Evolutionary conservation across 1,140 invertebrate species (phyloP).

Genomic region (Rhagoletis zephyria): DNA sequence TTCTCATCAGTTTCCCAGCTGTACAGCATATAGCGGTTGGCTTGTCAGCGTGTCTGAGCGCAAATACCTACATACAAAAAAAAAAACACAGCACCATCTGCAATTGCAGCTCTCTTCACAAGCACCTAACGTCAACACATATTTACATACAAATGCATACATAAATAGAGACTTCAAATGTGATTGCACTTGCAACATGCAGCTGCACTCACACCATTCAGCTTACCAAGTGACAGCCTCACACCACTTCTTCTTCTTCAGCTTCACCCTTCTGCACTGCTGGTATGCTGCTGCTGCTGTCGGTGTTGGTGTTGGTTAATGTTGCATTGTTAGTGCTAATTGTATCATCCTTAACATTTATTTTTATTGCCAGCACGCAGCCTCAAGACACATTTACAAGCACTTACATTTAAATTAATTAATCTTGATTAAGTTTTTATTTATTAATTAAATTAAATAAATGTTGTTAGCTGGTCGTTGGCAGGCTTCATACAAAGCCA

Average conservation of each 20-base stretch:
- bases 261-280: no score
- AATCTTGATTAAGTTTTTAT: not conserved
- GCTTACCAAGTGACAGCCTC: no score
- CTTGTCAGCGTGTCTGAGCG: not conserved
- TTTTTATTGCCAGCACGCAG: not conserved
- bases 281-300: no score
- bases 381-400: not conserved
- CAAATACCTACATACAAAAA: not conserved
- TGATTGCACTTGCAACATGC: conserved; percentile 44
- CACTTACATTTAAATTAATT: conserved; percentile 27
- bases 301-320: no score
- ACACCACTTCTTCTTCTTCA: no score
- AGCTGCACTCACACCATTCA: not conserved
- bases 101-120: not conserved
- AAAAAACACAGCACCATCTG: not conserved
- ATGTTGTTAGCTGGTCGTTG: conserved; percentile 32
- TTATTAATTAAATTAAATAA: conserved; percentile 31
- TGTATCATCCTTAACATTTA: no score
- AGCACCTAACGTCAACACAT: no score
- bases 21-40: not conserved
- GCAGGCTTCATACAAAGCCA: not conserved
- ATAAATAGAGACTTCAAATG: not conserved
- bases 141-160: not conserved
- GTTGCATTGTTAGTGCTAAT: no score
- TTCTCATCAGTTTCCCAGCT: conserved; percentile 26